These are phyloP conservation scores for Naso thynnoides DNA, from an alignment of 2,797 vertebrate species.

Conservation along the genomic window DNA sequence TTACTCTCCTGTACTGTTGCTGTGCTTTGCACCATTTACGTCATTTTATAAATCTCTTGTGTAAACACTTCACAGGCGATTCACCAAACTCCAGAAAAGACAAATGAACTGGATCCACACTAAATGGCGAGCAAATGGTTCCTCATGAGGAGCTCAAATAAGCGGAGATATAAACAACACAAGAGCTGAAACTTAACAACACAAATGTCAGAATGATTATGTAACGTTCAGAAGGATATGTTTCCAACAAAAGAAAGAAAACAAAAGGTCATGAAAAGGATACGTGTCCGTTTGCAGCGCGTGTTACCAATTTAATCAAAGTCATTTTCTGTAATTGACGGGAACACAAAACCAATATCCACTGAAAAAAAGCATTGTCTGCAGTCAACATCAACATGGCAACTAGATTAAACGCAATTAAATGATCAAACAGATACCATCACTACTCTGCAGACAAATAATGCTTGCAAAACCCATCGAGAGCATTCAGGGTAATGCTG, in stretches of 20 bases:
- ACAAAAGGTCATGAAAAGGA: neutral
- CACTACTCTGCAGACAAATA: conserved; percentile 14
- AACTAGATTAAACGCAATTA: conserved; percentile 21
- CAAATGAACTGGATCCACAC: neutral
- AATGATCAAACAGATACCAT: conserved; percentile 18
- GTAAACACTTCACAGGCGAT: neutral
- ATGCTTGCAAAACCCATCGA: neutral
- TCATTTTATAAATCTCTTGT: neutral
- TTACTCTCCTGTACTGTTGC: neutral
- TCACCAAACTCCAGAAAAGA: conserved; percentile 3
- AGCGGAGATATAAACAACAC: neutral
- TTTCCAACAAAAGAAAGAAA: conserved; percentile 6
- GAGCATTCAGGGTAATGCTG: neutral
- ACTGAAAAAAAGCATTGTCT: conserved; percentile 13
- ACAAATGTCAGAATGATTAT: conserved; percentile 22
- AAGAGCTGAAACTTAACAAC: neutral
- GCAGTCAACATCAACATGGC: conserved; percentile 19
- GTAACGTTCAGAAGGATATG: conserved; percentile 11
- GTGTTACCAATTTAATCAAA: conserved; percentile 24
- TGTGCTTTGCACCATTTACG: neutral
- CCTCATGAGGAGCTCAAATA: neutral
- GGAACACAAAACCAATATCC: conserved; percentile 39
- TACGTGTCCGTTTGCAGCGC: conserved; percentile 2
- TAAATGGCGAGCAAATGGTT: neutral
- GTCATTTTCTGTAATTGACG: conserved; percentile 27